These are phyloP conservation scores for Danionella cerebrum DNA, from an alignment of 2,113 vertebrate genomes.

Conservation along the genomic window DNA sequence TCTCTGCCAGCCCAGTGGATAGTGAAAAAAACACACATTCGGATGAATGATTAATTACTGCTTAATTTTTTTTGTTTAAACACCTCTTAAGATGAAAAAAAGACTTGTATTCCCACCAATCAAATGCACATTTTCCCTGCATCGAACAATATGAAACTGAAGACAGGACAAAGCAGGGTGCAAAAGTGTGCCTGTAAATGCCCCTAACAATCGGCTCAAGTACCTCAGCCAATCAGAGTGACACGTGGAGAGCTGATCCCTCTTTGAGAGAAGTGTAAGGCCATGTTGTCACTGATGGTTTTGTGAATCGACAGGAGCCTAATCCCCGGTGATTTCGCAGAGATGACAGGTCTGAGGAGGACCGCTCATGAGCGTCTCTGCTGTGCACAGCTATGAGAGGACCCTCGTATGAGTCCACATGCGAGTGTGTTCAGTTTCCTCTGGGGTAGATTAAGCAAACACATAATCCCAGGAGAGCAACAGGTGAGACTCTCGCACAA, in stretches of 20 bases:
- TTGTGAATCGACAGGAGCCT: constrained; percentile 76
- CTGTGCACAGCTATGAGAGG: constrained; percentile 52
- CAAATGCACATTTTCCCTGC: constrained; percentile 47
- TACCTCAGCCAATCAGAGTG: constrained; percentile 80
- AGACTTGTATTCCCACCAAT: constrained; percentile 58
- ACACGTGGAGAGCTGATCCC: constrained; percentile 86
- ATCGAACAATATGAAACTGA: constrained; percentile 53
- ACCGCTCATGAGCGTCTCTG: constrained; percentile 27
- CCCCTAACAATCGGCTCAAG: constrained; percentile 85
- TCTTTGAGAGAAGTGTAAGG: constrained; percentile 80
- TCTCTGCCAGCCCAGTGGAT: not conserved
- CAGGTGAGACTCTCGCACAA: constrained; percentile 61
- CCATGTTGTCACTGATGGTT: constrained; percentile 84
- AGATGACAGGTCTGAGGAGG: constrained; percentile 74
- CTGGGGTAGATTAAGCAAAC: constrained; percentile 68
- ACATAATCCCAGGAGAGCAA: constrained; percentile 66
- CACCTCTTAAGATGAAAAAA: constrained; percentile 49
- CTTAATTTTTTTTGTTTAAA: constrained; percentile 24
- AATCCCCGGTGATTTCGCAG: constrained; percentile 86
- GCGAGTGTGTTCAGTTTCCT: constrained; percentile 62
- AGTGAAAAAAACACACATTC: not conserved
- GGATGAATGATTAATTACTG: constrained; percentile 2
- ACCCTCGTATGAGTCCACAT: constrained; percentile 65
- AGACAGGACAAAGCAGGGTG: not conserved
- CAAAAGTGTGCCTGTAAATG: constrained; percentile 48